A percentile compares a stretch with the other conserved stretches of the same genome.
phyloP scores from a whole-genome alignment of 2,888 invertebrate genomes.

The Habrosyne pyritoides region DNA sequence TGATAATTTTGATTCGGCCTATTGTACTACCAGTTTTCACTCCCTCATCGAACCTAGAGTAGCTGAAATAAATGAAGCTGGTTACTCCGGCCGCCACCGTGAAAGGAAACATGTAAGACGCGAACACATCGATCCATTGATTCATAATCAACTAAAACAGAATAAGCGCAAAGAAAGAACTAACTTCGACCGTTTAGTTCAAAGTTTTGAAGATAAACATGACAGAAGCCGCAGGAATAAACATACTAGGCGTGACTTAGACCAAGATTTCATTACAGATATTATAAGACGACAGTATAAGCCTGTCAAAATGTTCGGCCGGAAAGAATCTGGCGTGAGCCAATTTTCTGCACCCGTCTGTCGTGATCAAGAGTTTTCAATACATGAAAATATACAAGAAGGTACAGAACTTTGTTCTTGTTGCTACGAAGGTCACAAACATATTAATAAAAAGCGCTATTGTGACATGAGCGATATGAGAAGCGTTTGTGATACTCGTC shows the following conservation, averaged over 20 bases:
- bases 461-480: constrained; percentile 52
- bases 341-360: constrained; percentile 73
- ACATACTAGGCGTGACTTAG: constrained; percentile 40
- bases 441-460: constrained; percentile 24
- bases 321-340: constrained; percentile 59
- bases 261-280: constrained; percentile 67
- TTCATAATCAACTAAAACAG: constrained; percentile 22
- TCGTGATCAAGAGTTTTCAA: constrained; percentile 60
- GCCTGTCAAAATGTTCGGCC: constrained; percentile 63
- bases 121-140: constrained; percentile 22
- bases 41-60: constrained; percentile 43
- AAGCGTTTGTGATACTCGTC: constrained; percentile 67
- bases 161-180: constrained; percentile 35
- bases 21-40: constrained; percentile 54
- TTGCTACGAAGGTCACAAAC: constrained; percentile 42
- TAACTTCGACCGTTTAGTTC: constrained; percentile 26
- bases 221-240: constrained; percentile 35
- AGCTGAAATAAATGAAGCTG: constrained; percentile 18
- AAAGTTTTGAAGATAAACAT: constrained; percentile 30
- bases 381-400: constrained; percentile 45
- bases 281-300: constrained; percentile 69
- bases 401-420: constrained; percentile 61
- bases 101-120: constrained; percentile 32
- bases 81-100: constrained; percentile 23
- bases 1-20: constrained; percentile 37